These are phyloP conservation scores for Aleiodes sp. DNA, from an alignment of 1,140 invertebrate species.

Conservation along the genomic window DNA sequence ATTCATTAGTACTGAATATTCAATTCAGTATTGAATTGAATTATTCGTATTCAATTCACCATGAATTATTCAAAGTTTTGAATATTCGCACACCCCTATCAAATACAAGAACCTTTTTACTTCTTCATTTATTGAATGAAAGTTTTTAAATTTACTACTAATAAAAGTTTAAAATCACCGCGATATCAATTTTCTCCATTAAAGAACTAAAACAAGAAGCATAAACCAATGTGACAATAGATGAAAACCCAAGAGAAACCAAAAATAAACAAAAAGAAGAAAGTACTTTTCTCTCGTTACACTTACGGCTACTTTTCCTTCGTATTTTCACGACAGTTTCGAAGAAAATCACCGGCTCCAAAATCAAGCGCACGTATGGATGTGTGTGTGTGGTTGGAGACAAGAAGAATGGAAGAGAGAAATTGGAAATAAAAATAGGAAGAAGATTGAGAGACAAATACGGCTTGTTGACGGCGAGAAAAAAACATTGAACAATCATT, in stretches of 20 bases:
- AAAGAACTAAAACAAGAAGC: background rate
- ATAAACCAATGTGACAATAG: background rate
- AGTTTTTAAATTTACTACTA: too few relatives aligned
- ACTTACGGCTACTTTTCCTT: background rate
- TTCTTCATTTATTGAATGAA: too few relatives aligned
- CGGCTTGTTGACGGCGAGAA: background rate
- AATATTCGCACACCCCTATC: too few relatives aligned
- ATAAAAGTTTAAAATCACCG: background rate
- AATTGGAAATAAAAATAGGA: background rate
- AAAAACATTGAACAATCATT: background rate
- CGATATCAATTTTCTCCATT: background rate
- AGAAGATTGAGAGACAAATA: background rate
- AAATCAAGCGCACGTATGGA: background rate
- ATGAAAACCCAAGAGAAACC: background rate
- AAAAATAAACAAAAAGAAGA: constrained; percentile 2
- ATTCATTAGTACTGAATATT: too few relatives aligned
- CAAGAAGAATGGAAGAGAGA: background rate
- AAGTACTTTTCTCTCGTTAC: constrained; percentile 1
- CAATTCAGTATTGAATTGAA: too few relatives aligned
- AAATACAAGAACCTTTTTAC: too few relatives aligned
- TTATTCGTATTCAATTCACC: too few relatives aligned
- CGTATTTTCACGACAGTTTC: background rate
- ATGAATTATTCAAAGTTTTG: too few relatives aligned
- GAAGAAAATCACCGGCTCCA: constrained; percentile 13
- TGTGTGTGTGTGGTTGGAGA: background rate